A percentile compares a stretch with the other conserved stretches of the same genome.
Evolutionary conservation across 1,140 invertebrate genomes (phyloP).

Genomic region (Pogonognathellus flavescens): DNA sequence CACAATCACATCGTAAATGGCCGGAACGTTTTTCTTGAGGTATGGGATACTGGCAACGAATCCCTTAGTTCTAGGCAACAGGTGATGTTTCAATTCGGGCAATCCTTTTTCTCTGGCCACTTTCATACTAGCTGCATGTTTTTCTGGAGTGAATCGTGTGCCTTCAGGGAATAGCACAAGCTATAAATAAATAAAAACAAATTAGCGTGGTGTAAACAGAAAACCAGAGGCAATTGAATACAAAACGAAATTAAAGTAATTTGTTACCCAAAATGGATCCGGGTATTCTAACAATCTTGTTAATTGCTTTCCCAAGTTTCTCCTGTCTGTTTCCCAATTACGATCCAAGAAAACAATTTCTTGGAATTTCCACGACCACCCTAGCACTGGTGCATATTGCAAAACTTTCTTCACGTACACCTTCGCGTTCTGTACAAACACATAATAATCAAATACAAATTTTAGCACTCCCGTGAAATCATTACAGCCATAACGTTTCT

Average conservation of each 20-base stretch:
- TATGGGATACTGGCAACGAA: slow-evolving; percentile 84
- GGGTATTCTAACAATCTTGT: slow-evolving; percentile 87
- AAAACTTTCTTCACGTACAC: slow-evolving; percentile 91
- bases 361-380: slow-evolving; percentile 75
- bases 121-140: slow-evolving; percentile 88
- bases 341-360: slow-evolving; percentile 75
- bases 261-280: slow-evolving; percentile 86
- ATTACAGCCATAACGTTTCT: too few relatives aligned
- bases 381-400: slow-evolving; percentile 73
- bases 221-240: slow-evolving; percentile 58
- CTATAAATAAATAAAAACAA: slow-evolving; percentile 72
- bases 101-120: slow-evolving; percentile 90
- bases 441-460: slow-evolving; percentile 6
- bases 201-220: background rate
- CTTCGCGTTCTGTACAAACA: slow-evolving; percentile 86
- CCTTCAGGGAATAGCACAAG: slow-evolving; percentile 94
- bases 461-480: background rate
- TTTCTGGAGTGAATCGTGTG: slow-evolving; percentile 89
- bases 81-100: slow-evolving; percentile 87
- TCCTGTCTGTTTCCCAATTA: slow-evolving; percentile 74
- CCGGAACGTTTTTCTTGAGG: slow-evolving; percentile 77
- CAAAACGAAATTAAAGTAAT: too few relatives aligned
- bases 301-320: slow-evolving; percentile 84
- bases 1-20: slow-evolving; percentile 88
- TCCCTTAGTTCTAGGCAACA: slow-evolving; percentile 93